Base-by-base conservation (phyloP, 2,888 invertebrate genomes). In the Auanema sp. region DNA sequence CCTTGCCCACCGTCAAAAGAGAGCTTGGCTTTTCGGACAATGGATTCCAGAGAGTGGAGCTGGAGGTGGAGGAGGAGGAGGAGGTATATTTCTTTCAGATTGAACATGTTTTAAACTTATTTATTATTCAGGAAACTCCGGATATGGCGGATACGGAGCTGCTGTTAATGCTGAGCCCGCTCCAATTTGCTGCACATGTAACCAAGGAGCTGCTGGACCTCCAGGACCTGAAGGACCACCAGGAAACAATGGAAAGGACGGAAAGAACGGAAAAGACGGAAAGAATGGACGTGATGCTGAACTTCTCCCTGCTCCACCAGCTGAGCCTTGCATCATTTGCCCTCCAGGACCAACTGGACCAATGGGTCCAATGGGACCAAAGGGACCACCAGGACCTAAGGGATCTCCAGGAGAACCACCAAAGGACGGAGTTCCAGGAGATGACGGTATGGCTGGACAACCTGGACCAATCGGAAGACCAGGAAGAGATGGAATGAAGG, bases 321-420 rank as follows among this genome's bases (percentile, higher is more conserved):
- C 61, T 14, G 75, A 75, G 62, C 79, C 79, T 21, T 79, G 79
- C 69, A 74, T 80, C 66, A 78, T 78, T 62, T 80, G 80, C 68
- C 80, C 80, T 43, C 68, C 72, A n/a, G 80, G 80, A 68, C 75
- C 80, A 33, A 69, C 78, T 49, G 80, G 78, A 61, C 74, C 79
- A 43, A 68, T 72, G 65, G 78, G 71, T 68, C 58, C 67, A 11
- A 74, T 71, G 74, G 74, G 76, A 65, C 76, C 79, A 52, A 77
- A 75, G 70, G 81, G 81, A 72, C 76, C 78, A 47, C 77, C 78
- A 60, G 81, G 81, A 68, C 79, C 80, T 42, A 81, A 81, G 71
- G 82, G 82, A 75, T 64, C 71, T 54, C 74, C 75, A 57, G 77
- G 77, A 74, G 75, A 77, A 62, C 72, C 75, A 44, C 75, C 75